A percentile compares a stretch with the other conserved stretches of the same genome.
Evolutionary conservation across 1,140 invertebrate genomes (phyloP).

Genomic region (Cephus cinctus): DNA sequence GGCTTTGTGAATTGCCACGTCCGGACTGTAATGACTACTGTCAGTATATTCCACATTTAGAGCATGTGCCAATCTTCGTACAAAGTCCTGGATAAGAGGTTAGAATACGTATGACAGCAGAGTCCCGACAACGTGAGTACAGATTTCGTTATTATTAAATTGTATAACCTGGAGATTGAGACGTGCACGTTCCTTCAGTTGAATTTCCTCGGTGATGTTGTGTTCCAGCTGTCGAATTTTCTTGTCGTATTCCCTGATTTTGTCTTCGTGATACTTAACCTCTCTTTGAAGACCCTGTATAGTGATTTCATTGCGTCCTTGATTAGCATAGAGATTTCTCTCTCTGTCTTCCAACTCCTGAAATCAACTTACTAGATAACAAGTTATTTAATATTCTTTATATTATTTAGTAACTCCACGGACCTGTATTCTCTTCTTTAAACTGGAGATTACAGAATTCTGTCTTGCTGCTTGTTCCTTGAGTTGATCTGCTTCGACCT

Average conservation of each 20-base stretch:
- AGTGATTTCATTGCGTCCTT: slow-evolving; percentile 67
- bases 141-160: not conserved
- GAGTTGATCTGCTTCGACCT: slow-evolving; percentile 69
- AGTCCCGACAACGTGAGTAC: not conserved
- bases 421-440: slow-evolving; percentile 74
- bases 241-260: slow-evolving; percentile 71
- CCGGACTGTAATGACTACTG: slow-evolving; percentile 56
- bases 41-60: slow-evolving; percentile 67
- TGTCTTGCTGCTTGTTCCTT: slow-evolving; percentile 78
- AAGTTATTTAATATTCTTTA: not conserved
- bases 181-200: slow-evolving; percentile 52
- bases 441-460: slow-evolving; percentile 73
- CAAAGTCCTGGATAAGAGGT: slow-evolving; percentile 59
- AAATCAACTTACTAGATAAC: slow-evolving; percentile 1
- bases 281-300: slow-evolving; percentile 73
- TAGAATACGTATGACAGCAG: not conserved
- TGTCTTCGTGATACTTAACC: slow-evolving; percentile 71
- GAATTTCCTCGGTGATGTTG: slow-evolving; percentile 63
- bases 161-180: slow-evolving; percentile 32
- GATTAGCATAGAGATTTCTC: slow-evolving; percentile 61
- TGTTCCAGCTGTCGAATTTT: slow-evolving; percentile 70
- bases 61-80: slow-evolving; percentile 66
- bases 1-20: slow-evolving; percentile 68
- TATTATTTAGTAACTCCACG: not conserved
- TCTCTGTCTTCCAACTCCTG: slow-evolving; percentile 74